Conservation (phyloP, 2,113 vertebrate species). For the Callithrix jacchus region DNA sequence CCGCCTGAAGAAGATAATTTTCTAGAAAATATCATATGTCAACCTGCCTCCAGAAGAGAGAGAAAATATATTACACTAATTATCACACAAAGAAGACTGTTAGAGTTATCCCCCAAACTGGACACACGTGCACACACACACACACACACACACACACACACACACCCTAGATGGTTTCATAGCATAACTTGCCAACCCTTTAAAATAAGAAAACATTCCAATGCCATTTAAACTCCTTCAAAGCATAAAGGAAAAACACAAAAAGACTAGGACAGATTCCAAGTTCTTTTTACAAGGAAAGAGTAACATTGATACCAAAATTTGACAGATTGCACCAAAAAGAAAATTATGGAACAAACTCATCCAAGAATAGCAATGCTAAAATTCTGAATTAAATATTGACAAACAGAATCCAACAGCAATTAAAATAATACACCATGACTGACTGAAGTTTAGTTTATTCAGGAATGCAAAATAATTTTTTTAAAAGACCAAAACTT, state of each 20-base stretch:
- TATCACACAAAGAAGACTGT: not conserved
- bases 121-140: not conserved
- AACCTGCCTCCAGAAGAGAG: not conserved
- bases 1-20: not conserved
- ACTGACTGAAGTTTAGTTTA: constrained; percentile 18
- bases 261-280: not conserved
- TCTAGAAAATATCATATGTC: not conserved
- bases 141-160: not conserved
- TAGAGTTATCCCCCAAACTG: not conserved
- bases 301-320: not conserved
- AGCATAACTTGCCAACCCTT: not conserved
- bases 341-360: constrained; percentile 19
- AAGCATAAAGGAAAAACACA: not conserved
- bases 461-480: not conserved
- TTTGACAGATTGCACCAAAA: not conserved
- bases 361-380: constrained; percentile 10
- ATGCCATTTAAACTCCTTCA: constrained; percentile 22
- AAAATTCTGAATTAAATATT: constrained; percentile 30
- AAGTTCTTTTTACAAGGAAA: constrained; percentile 21
- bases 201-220: constrained; percentile 3
- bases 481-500: not conserved
- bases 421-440: constrained; percentile 1
- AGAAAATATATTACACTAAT: not conserved
- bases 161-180: not conserved
- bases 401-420: not conserved